Evolutionary conservation across 2,888 invertebrate genomes (phyloP).

Genomic region (Torymus aiolomorphi): DNA sequence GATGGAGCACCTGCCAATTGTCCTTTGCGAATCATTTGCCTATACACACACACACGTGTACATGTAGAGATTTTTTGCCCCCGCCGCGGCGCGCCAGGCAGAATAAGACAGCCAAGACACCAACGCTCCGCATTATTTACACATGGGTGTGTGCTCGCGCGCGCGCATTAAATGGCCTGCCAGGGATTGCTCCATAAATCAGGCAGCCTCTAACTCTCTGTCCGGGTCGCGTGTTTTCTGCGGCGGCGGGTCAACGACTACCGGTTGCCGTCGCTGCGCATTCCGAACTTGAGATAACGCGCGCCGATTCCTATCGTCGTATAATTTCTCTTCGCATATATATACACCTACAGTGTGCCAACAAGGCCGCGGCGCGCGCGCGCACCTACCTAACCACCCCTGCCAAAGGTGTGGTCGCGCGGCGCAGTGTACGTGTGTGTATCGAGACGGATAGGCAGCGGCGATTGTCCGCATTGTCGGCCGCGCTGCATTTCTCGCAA

Average conservation of each 20-base stretch:
- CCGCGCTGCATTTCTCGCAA: slow-evolving; percentile 35
- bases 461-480: slow-evolving; percentile 35
- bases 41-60: background rate
- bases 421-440: too few relatives aligned
- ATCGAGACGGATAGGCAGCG: background rate
- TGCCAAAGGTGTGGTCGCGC: slow-evolving; percentile 41
- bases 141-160: too few relatives aligned
- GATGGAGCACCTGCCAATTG: slow-evolving; percentile 55
- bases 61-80: background rate
- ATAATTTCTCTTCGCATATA: slow-evolving; percentile 35
- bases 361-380: slow-evolving; percentile 25
- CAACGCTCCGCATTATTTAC: too few relatives aligned
- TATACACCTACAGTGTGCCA: background rate
- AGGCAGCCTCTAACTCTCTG: slow-evolving; percentile 3
- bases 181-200: slow-evolving; percentile 50
- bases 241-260: slow-evolving; percentile 41
- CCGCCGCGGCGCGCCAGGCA: background rate
- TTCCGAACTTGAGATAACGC: slow-evolving; percentile 54
- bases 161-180: slow-evolving; percentile 1
- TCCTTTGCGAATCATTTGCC: slow-evolving; percentile 40
- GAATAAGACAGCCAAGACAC: too few relatives aligned
- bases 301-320: slow-evolving; percentile 42
- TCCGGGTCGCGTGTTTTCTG: slow-evolving; percentile 51
- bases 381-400: background rate
- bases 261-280: slow-evolving; percentile 38